Evolutionary conservation across 1,140 invertebrate species (phyloP), one percentile per base, ranked within the genome.

Genomic region (Magallana gigas): DNA sequence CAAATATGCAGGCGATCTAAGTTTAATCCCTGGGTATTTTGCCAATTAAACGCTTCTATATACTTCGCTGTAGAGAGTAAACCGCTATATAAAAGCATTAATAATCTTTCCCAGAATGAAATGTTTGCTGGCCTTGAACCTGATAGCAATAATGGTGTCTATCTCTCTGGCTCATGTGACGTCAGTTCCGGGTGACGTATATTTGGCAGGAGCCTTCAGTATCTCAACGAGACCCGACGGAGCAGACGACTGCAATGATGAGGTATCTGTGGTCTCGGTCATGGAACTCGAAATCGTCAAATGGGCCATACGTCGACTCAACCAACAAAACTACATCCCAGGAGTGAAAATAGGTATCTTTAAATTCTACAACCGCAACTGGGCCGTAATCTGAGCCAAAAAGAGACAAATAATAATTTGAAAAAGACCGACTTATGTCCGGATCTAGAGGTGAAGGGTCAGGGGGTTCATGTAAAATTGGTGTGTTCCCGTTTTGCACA

Each of bases 281-380:
- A 84, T 84, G 83, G 23, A 11, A 36, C 14, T 87, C 16, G 86
- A 87, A 64, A 62, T 68, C 23, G 83, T 87, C 2, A 87, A 87
- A 80, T 87, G 86, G 86, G 64, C 64, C 11, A 84, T 87, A 57
- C 57, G 36, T 3, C 83, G 71, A 56, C 29, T 87, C 8, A 87
- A 87, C 23, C 57, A 84, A 36, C 12, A 84, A 16, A 84, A 84
- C 18, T 87, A 87, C 83, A 87, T 87, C 7, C 86, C 82, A 1
- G 86, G 83, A 11, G 83, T 87, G 0, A 84, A 80, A 36, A 80
- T 87, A 76, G 86, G 86, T 84, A 76, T 23, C 23, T 23, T 23
- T 23, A 23, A 23, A 23, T 23, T 23, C 23, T 23, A 23, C 23
- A 23, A 1, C 23, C 23, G 23, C 23, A 23, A 1, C 23, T 23